Evolutionary conservation across 2,113 vertebrate species (phyloP).

Genomic region (Vimba vimba): DNA sequence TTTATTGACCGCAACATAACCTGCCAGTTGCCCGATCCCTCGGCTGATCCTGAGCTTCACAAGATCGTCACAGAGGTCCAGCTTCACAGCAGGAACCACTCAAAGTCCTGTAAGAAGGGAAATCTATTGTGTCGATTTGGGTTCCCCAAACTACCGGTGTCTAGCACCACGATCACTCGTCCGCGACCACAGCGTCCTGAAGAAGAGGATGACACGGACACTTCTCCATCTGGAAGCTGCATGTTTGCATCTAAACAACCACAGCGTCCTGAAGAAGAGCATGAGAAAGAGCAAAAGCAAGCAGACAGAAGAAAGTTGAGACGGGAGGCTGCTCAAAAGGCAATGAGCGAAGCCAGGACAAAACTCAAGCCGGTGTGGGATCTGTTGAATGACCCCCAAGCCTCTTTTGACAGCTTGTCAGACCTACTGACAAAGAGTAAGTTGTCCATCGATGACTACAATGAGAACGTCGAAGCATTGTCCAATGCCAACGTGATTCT

Average conservation of each 20-base stretch:
- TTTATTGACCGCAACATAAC: no score
- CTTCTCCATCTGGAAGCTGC: no score
- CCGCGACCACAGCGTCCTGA: background rate
- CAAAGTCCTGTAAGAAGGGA: background rate
- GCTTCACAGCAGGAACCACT: no score
- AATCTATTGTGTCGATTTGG: background rate
- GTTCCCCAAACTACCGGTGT: constrained; percentile 46
- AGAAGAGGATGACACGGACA: background rate
- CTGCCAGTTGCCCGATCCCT: no score
- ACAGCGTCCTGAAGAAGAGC: background rate
- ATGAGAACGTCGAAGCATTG: background rate
- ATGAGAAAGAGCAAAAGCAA: background rate
- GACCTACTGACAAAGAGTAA: background rate
- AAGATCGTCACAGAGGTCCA: no score
- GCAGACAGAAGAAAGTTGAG: background rate
- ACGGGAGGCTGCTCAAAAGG: background rate
- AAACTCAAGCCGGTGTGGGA: background rate
- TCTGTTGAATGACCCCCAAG: background rate
- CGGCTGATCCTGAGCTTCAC: no score
- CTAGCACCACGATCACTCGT: constrained; percentile 7
- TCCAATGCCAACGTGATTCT: background rate
- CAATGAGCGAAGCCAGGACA: background rate
- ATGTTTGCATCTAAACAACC: background rate
- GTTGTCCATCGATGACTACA: background rate
- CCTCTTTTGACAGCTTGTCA: background rate